These are phyloP conservation scores for Pocillopora meandrina DNA, from an alignment of 92 coral and sea anemone genomes.

Conservation along the genomic window DNA sequence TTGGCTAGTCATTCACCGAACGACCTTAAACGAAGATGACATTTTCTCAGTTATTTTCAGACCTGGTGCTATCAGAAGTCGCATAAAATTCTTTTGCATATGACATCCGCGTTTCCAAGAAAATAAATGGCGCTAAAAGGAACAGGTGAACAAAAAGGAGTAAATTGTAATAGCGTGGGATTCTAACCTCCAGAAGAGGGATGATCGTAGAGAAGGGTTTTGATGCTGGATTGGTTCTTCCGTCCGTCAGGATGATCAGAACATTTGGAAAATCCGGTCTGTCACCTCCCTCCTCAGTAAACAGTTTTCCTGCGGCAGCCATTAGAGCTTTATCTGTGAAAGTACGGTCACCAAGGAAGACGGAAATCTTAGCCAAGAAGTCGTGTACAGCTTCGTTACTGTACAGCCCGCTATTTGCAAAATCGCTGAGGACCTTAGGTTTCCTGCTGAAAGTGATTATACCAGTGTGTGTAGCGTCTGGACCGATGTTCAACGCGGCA, in stretches of 20 bases:
- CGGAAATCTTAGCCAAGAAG: neutral
- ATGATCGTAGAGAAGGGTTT: neutral
- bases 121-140: neutral
- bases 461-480: slow-evolving; percentile 3
- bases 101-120: neutral
- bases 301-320: neutral
- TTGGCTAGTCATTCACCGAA: neutral
- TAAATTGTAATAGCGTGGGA: neutral
- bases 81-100: too few relatives aligned
- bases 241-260: slow-evolving; percentile 13
- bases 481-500: slow-evolving; percentile 12
- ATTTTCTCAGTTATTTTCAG: neutral
- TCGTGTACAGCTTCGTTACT: neutral
- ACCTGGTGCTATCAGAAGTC: neutral
- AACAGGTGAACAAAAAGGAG: neutral
- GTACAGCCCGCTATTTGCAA: neutral
- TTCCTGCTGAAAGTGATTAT: neutral
- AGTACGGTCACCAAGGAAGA: neutral
- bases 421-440: neutral
- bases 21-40: neutral
- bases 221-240: slow-evolving; percentile 1
- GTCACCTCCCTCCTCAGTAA: slow-evolving; percentile 7
- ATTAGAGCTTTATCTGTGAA: slow-evolving; percentile 11
- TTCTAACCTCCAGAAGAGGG: slow-evolving; percentile 2
- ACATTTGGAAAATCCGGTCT: slow-evolving; percentile 15